These are phyloP conservation scores for Diarsia brunnea DNA, from an alignment of 2,888 invertebrate genomes.

Conservation along the genomic window DNA sequence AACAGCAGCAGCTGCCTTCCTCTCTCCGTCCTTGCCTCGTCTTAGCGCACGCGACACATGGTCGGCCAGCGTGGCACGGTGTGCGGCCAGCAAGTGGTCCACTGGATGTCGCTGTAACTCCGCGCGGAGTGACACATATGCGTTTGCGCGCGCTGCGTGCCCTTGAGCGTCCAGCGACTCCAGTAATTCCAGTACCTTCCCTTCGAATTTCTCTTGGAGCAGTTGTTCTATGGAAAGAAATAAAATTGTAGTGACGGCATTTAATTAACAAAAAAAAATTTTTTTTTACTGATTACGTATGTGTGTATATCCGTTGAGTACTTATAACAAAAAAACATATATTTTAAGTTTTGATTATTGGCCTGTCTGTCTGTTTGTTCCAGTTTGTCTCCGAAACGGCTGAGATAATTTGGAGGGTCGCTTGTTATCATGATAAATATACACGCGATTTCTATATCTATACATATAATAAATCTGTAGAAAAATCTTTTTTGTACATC, in stretches of 20 bases:
- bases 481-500: too few species aligned
- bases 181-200: constrained; percentile 96
- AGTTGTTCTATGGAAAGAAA: constrained; percentile 86
- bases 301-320: too few species aligned
- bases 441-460: too few species aligned
- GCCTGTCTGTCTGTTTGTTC: too few species aligned
- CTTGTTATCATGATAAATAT: neutral
- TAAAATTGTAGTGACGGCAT: too few species aligned
- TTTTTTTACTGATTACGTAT: too few species aligned
- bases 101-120: constrained; percentile 95
- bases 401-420: too few species aligned
- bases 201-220: constrained; percentile 93
- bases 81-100: constrained; percentile 94
- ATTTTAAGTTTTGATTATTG: too few species aligned
- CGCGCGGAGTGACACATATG: constrained; percentile 93
- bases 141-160: constrained; percentile 94
- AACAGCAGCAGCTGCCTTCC: constrained; percentile 95
- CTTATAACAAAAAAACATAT: too few species aligned
- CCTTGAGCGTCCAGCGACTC: constrained; percentile 97
- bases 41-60: constrained; percentile 91
- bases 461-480: too few species aligned
- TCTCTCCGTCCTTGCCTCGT: constrained; percentile 96
- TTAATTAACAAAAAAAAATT: too few species aligned
- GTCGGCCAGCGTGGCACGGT: constrained; percentile 72
- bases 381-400: too few species aligned